Evolutionary conservation across 2,113 vertebrate genomes (phyloP), one percentile per base, ranked within the genome.

Genomic region (Chitala chitala): DNA sequence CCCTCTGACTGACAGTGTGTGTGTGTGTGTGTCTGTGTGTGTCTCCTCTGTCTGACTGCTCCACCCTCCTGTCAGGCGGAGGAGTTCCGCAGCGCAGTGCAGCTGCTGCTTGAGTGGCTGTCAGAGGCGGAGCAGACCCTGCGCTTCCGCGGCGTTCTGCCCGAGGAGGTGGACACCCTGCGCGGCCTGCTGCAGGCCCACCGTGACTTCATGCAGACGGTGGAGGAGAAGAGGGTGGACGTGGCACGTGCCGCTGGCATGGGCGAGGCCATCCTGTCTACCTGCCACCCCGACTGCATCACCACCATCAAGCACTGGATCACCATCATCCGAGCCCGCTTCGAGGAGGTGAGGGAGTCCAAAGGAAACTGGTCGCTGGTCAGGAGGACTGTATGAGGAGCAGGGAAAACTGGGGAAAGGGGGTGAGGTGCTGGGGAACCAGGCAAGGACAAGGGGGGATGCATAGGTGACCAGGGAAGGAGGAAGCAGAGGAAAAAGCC

Each of bases 271-370:
- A 98, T 99, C 83, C 87, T 99, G 74, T 89, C 92, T 0, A 83
- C 92, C 63, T 98, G 97, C 79, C 97, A 99, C 73, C 94, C 95
- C 0, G 97, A 99, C 82, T 98, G 94, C 85, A 93, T 99, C 88
- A 99, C 96, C 78, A 99, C 96, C 53, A 93, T 99, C 86, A 99
- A 99, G 74, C 96, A 99, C 92, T 99, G 97, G 97, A 96, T 98
- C 90, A 99, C 96, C 82, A 99, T 99, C 88, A 98, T 99, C 87
- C 85, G 96, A 1, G 96, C 97, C 4, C 92, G 97, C 73, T 99
- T 98, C 0, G 97, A 99, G 84, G 97, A 99, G 92, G 97, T 98
- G 77, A 86, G 89, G 40, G n/a, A n/a, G n/a, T n/a, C n/a, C n/a
- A n/a, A n/a, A n/a, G n/a, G n/a, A n/a, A n/a, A n/a, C n/a, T n/a